phyloP scores from a whole-genome alignment of 1,140 invertebrate species.

The Lepidotrigona ventralis region DNA sequence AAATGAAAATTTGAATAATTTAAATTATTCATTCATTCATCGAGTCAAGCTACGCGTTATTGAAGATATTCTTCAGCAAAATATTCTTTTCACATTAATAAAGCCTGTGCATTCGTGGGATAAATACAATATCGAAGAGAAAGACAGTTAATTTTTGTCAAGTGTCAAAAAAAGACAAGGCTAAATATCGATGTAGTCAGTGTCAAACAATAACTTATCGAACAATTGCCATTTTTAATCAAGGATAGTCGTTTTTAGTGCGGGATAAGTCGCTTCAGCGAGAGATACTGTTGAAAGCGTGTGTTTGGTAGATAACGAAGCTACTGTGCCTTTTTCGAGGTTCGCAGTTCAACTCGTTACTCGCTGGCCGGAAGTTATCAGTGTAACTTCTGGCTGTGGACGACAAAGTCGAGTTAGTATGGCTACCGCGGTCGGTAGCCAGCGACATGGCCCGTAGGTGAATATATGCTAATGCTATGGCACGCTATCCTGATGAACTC shows the following conservation, averaged over 20 bases:
- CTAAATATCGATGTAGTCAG: not conserved
- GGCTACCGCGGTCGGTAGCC: slow-evolving; percentile 1
- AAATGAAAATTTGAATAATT: too few relatives aligned
- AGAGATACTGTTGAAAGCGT: not conserved
- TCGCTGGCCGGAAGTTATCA: slow-evolving; percentile 30
- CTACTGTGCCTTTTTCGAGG: slow-evolving; percentile 20
- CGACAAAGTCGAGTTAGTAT: slow-evolving; percentile 42
- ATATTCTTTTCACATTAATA: too few relatives aligned
- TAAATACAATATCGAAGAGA: too few relatives aligned
- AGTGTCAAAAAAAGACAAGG: not conserved
- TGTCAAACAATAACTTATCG: not conserved
- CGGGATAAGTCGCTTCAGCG: too few relatives aligned
- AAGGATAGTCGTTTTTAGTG: not conserved
- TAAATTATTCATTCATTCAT: too few relatives aligned
- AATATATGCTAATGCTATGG: slow-evolving; percentile 53
- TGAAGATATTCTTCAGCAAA: too few relatives aligned
- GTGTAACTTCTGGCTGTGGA: slow-evolving; percentile 30
- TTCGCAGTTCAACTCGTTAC: slow-evolving; percentile 26
- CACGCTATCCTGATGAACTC: slow-evolving; percentile 38
- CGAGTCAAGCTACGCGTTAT: too few relatives aligned
- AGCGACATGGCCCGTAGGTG: slow-evolving; percentile 20
- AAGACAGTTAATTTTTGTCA: not conserved
- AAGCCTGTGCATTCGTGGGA: too few relatives aligned
- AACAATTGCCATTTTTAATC: not conserved
- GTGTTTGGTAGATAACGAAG: slow-evolving; percentile 15